A percentile compares a stretch with the other conserved stretches of the same genome.
These are phyloP conservation scores for Heloderma charlesbogerti DNA, from an alignment of 2,113 vertebrate genomes.

Conservation along the genomic window DNA sequence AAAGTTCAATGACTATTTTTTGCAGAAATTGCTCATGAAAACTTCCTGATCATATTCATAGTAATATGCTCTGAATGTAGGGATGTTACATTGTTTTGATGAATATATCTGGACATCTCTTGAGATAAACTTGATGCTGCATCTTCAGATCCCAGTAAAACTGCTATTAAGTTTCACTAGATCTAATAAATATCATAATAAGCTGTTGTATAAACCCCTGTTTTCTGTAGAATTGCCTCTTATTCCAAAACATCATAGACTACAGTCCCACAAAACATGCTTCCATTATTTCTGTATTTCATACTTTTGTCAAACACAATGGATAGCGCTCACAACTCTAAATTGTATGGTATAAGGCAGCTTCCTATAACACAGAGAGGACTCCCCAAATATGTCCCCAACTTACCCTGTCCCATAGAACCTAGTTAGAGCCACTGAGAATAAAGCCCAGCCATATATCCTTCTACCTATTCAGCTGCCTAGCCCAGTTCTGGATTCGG, in stretches of 20 bases:
- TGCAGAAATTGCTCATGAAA: not conserved
- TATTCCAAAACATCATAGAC: not conserved
- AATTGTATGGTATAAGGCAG: not conserved
- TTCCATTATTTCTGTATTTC: not conserved
- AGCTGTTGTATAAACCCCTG: not conserved
- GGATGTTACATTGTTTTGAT: not conserved
- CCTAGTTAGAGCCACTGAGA: no score
- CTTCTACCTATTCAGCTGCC: no score
- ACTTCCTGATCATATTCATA: not conserved
- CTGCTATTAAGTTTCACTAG: not conserved
- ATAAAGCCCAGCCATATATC: no score
- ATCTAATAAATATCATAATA: not conserved
- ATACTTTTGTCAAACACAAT: not conserved
- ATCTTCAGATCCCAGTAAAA: not conserved
- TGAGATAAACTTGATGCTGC: not conserved
- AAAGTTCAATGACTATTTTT: not conserved
- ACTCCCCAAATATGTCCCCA: no score
- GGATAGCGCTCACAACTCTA: not conserved
- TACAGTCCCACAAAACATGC: not conserved
- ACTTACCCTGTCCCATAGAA: no score
- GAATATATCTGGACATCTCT: not conserved
- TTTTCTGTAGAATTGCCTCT: not conserved
- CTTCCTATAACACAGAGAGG: no score
- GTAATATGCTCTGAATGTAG: not conserved
- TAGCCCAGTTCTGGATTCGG: no score